Percentiles rank a stretch among this genome's conserved stretches.
Evolutionary conservation across 2,797 vertebrate species (phyloP).

Genomic region (Cetoscarus ocellatus): DNA sequence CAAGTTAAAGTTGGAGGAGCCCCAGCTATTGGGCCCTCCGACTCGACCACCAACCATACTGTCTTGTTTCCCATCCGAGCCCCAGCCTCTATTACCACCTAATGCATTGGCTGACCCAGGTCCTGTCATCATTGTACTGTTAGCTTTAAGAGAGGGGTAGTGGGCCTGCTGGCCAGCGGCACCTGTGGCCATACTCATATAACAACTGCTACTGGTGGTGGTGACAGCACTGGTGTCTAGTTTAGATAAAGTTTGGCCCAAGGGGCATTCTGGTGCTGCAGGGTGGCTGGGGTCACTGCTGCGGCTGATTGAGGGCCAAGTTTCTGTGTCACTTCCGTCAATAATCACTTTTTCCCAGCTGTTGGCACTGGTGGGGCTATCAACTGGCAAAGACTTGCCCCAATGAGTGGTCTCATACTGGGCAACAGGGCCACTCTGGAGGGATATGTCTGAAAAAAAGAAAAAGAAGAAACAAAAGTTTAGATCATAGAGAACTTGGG

Average conservation of each 20-base stretch:
- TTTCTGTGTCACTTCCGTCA: slow-evolving; percentile 90
- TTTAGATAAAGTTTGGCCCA: slow-evolving; percentile 89
- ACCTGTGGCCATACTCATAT: slow-evolving; percentile 97
- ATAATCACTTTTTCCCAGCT: slow-evolving; percentile 94
- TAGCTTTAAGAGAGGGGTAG: slow-evolving; percentile 90
- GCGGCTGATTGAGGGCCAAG: slow-evolving; percentile 90
- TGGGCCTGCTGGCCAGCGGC: slow-evolving; percentile 92
- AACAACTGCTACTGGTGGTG: slow-evolving; percentile 76
- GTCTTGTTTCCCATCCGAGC: slow-evolving; percentile 92
- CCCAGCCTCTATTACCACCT: slow-evolving; percentile 83
- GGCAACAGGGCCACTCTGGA: slow-evolving; percentile 89
- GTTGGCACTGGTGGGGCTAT: slow-evolving; percentile 87
- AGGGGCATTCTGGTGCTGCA: slow-evolving; percentile 90
- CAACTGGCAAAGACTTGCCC: slow-evolving; percentile 86
- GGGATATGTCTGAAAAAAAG: slow-evolving; percentile 88
- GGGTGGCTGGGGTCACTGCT: slow-evolving; percentile 86
- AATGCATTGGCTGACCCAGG: slow-evolving; percentile 87
- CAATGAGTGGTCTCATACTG: slow-evolving; percentile 94
- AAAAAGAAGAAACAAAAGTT: slow-evolving; percentile 3
- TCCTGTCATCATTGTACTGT: slow-evolving; percentile 89
- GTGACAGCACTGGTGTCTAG: slow-evolving; percentile 73
- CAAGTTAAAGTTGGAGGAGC: slow-evolving; percentile 93
- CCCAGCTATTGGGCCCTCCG: slow-evolving; percentile 73
- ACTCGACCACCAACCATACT: slow-evolving; percentile 71
- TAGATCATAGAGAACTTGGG: neutral